phyloP scores from a whole-genome alignment of 2,113 vertebrate species.

The Rhodinocichla rosea region DNA sequence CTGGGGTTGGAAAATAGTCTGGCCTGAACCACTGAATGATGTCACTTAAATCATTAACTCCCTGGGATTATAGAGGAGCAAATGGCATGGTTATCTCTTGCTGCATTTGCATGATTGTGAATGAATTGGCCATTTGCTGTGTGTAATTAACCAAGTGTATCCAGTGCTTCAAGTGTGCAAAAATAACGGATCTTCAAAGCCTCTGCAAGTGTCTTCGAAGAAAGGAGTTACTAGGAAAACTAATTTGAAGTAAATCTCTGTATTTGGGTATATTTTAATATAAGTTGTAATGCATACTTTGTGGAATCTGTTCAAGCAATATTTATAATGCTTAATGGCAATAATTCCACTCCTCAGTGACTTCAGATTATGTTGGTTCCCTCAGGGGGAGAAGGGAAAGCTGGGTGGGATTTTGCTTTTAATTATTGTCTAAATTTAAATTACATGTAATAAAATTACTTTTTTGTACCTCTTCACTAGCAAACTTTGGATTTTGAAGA shows the following conservation, averaged over 20 bases:
- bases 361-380: background rate
- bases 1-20: background rate
- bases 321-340: background rate
- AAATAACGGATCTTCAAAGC: background rate
- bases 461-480: background rate
- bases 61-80: background rate
- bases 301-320: constrained; percentile 4
- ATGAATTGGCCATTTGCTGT: constrained; percentile 7
- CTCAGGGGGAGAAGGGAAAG: background rate
- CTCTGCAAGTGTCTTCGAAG: background rate
- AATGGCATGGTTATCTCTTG: background rate
- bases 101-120: constrained; percentile 14
- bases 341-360: background rate
- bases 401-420: background rate
- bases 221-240: background rate
- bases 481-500: background rate
- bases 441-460: constrained; percentile 31
- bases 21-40: background rate
- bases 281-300: background rate
- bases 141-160: background rate
- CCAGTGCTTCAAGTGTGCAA: background rate
- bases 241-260: background rate
- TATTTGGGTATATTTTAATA: background rate
- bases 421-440: constrained; percentile 6
- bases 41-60: background rate